A percentile compares a stretch with the other conserved stretches of the same genome.
Evolutionary conservation across 1,140 invertebrate species (phyloP).

Genomic region (Triops longicaudatus): DNA sequence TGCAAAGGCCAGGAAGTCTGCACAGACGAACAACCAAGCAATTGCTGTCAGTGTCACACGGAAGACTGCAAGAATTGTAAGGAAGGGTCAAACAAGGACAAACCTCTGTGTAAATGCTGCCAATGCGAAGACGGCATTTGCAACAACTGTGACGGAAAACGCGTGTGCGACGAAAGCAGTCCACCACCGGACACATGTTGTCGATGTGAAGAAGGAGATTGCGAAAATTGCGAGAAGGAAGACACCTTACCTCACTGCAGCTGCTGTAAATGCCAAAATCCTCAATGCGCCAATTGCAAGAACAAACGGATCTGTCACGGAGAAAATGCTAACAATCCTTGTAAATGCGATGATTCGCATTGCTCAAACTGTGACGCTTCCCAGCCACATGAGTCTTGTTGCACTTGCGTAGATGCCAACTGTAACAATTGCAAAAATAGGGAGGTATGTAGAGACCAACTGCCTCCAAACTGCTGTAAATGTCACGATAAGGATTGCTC

Average conservation of each 20-base stretch:
- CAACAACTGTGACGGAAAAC: background rate
- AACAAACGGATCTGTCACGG: background rate
- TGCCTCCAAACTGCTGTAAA: background rate
- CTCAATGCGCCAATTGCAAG: background rate
- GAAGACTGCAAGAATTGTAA: no score
- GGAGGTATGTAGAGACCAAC: background rate
- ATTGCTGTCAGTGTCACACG: no score
- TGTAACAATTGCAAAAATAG: background rate
- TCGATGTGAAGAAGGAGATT: background rate
- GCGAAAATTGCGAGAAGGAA: background rate
- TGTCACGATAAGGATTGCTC: background rate
- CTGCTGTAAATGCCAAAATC: background rate
- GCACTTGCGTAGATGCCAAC: background rate
- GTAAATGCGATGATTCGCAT: background rate
- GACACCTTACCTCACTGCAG: no score
- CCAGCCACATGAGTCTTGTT: background rate
- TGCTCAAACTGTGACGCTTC: background rate
- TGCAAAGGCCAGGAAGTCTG: no score
- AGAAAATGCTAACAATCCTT: background rate
- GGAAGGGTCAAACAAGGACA: no score
- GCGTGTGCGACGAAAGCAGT: background rate
- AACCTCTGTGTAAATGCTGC: background rate
- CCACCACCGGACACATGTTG: background rate
- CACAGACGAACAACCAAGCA: no score
- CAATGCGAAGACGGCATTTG: background rate